Percentiles rank a stretch among this genome's conserved stretches.
These are phyloP conservation scores for Dascillus cervinus DNA, from an alignment of 2,888 invertebrate species.

Conservation along the genomic window DNA sequence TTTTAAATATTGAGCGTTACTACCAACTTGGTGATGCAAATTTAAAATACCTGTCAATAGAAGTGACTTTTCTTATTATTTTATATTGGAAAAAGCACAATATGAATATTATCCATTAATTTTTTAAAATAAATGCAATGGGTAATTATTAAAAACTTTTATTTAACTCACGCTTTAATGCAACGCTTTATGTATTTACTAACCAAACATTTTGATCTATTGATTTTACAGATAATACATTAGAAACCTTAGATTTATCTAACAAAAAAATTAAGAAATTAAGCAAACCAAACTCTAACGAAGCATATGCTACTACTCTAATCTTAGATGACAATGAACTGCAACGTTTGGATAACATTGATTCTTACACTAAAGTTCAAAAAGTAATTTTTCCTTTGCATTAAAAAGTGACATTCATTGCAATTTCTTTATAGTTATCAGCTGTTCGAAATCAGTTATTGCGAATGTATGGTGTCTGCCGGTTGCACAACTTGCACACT, in stretches of 20 bases:
- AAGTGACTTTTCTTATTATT: too few relatives aligned
- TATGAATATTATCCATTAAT: too few relatives aligned
- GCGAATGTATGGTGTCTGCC: slow-evolving; percentile 81
- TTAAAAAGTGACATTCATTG: neutral
- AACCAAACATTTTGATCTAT: too few relatives aligned
- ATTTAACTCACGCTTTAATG: slow-evolving; percentile 3
- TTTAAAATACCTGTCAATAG: too few relatives aligned
- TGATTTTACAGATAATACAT: slow-evolving; percentile 8
- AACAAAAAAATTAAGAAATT: slow-evolving; percentile 76
- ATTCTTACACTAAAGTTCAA: slow-evolving; percentile 69
- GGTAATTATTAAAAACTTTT: slow-evolving; percentile 1
- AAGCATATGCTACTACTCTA: slow-evolving; percentile 62
- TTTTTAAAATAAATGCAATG: too few relatives aligned
- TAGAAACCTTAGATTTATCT: slow-evolving; percentile 64
- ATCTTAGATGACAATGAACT: slow-evolving; percentile 82
- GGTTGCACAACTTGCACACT: slow-evolving; percentile 69
- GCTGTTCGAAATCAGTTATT: slow-evolving; percentile 77
- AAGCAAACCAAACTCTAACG: slow-evolving; percentile 61
- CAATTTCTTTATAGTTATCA: slow-evolving; percentile 58
- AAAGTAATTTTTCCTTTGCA: slow-evolving; percentile 47
- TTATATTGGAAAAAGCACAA: too few relatives aligned
- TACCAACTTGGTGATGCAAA: too few relatives aligned
- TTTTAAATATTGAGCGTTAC: too few relatives aligned
- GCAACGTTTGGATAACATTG: slow-evolving; percentile 80
- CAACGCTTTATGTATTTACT: neutral